phyloP scores from a whole-genome alignment of 2,113 vertebrate genomes.

The Ovibos moschatus region DNA sequence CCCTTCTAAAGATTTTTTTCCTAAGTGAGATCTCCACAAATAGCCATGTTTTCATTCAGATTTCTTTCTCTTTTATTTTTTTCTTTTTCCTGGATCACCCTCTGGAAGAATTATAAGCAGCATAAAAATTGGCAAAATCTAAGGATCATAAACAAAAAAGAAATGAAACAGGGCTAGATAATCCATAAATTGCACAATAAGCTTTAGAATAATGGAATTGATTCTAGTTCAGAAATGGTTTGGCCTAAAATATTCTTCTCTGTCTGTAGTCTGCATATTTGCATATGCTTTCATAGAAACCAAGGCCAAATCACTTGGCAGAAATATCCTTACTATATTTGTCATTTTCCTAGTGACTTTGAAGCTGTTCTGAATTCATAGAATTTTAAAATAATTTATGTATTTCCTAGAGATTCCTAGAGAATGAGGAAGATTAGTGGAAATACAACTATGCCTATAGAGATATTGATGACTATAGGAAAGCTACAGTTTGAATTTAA shows the following conservation, averaged over 20 bases:
- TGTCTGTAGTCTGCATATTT: background rate
- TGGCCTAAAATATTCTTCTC: background rate
- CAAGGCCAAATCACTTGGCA: constrained; percentile 19
- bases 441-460: background rate
- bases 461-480: background rate
- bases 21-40: background rate
- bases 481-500: background rate
- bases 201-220: constrained; percentile 12
- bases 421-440: background rate
- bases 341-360: background rate
- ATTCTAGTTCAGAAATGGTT: constrained; percentile 24
- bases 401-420: background rate
- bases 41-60: background rate
- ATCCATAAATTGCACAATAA: constrained; percentile 19
- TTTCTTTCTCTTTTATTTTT: background rate
- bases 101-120: constrained; percentile 21
- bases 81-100: background rate
- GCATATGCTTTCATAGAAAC: background rate
- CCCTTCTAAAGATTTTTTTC: background rate
- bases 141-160: constrained; percentile 19
- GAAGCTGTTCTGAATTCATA: background rate
- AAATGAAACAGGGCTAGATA: background rate
- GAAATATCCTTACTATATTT: background rate
- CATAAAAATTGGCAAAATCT: constrained; percentile 24
- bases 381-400: constrained; percentile 26